Conservation (phyloP, 92 coral and sea anemone genomes). For the Epizoanthus illoricatus region DNA sequence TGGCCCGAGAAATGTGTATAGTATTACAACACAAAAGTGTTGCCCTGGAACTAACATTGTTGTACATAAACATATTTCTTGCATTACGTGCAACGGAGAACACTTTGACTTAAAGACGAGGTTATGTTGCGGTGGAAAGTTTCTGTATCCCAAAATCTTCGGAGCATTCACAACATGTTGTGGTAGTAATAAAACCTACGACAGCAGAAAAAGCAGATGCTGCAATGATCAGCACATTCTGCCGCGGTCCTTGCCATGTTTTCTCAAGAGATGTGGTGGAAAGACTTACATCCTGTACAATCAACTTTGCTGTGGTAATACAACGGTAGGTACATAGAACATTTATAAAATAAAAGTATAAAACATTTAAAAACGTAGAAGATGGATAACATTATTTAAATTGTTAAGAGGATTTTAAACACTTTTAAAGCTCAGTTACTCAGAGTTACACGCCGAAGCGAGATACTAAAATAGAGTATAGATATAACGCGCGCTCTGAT, state of each 20-base stretch:
- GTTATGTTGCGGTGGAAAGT: not conserved
- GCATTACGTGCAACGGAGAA: not conserved
- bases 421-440: no score
- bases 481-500: no score
- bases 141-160: not conserved
- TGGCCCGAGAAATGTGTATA: not conserved
- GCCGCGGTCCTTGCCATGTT: not conserved
- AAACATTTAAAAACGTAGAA: no score
- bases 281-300: not conserved
- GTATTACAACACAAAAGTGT: not conserved
- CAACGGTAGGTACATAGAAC: not conserved
- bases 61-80: not conserved
- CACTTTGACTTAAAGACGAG: not conserved
- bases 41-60: not conserved
- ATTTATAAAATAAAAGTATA: not conserved
- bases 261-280: not conserved
- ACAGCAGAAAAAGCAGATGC: not conserved
- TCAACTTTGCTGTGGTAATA: conserved; percentile 2
- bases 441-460: no score
- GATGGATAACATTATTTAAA: no score
- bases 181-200: not conserved
- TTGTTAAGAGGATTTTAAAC: no score
- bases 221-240: not conserved
- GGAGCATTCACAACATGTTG: not conserved
- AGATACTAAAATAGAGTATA: no score